Conservation (phyloP, 2,888 invertebrate genomes). For the Cactoblastis cactorum region DNA sequence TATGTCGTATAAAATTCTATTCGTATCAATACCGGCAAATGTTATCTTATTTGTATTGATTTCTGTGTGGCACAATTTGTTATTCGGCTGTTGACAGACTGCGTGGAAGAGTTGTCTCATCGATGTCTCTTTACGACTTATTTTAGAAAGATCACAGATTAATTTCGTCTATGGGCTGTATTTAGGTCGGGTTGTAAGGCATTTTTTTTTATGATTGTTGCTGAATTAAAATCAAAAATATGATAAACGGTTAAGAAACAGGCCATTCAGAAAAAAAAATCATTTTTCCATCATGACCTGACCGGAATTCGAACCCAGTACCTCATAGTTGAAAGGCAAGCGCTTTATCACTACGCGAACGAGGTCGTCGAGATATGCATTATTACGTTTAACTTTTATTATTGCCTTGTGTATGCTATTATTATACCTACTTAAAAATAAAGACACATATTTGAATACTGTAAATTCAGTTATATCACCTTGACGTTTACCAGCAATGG, state of each 20-base stretch:
- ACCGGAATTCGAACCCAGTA: no score
- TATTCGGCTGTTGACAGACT: background rate
- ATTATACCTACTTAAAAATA: no score
- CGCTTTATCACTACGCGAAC: no score
- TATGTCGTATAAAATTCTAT: no score
- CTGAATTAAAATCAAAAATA: background rate
- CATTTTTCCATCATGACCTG: no score
- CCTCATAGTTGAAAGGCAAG: no score
- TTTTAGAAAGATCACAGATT: background rate
- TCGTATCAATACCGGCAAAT: slow-evolving; percentile 11
- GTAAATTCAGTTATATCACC: background rate
- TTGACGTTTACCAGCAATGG: background rate
- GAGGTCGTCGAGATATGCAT: no score
- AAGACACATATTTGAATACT: no score
- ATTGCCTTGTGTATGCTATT: no score
- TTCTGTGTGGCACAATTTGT: slow-evolving; percentile 10
- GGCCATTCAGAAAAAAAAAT: no score
- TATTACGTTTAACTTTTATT: no score
- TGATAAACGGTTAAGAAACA: no score
- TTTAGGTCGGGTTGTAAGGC: background rate
- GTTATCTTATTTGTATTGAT: slow-evolving; percentile 16
- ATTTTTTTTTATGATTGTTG: background rate
- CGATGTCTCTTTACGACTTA: background rate
- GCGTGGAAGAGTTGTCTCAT: background rate
- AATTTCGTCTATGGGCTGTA: background rate